Evolutionary conservation across 2,888 invertebrate species (phyloP), one percentile per base, ranked within the genome.

Genomic region (Hoplodrina ambigua): DNA sequence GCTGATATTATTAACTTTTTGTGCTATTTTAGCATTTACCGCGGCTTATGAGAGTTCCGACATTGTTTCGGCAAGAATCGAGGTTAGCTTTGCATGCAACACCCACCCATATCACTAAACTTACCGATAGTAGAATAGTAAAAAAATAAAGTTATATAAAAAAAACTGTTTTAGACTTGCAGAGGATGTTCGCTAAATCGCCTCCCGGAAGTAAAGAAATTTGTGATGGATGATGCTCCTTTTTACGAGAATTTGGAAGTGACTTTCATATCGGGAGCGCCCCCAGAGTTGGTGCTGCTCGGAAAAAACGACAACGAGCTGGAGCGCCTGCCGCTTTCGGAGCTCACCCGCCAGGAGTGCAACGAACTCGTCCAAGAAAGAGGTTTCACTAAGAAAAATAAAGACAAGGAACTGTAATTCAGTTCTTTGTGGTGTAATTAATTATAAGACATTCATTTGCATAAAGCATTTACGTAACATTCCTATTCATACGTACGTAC

Each of bases 151-250:
- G 25, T 25, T 25, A 37, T 37, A 37, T 8, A 37, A 37, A 37
- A 33, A 37, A 37, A 37, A 37, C 61, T 60, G n/a, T 86, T 89
- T n/a, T 91, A 97, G 97, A 97, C 97, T 85, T 97, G 97, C 90
- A 94, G 97, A 83, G 97, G 97, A 57, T 97, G 97, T 87, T 96
- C 96, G 3, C 88, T 97, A 67, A 97, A 97, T 85, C 94, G 97
- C 67, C 92, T 97, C 53, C 96, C 96, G 0, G 97, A 97, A 85
- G 97, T 97, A 10, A 97, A 97, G 87, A 90, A 94, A 67, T 97
- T 97, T 85, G 96, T 97, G 20, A 96, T 97, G 90, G 96, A 97
- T 66, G 97, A 97, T 86, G 93, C 97, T n/a, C 97, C 97, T 0
- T 91, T 93, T 50, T 97, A 97, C 82, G 94, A 96, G 0, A 91